phyloP scores from a whole-genome alignment of 30 jellyfish, hydroid and myxozoan genomes.

The Clytia hemisphaerica region DNA sequence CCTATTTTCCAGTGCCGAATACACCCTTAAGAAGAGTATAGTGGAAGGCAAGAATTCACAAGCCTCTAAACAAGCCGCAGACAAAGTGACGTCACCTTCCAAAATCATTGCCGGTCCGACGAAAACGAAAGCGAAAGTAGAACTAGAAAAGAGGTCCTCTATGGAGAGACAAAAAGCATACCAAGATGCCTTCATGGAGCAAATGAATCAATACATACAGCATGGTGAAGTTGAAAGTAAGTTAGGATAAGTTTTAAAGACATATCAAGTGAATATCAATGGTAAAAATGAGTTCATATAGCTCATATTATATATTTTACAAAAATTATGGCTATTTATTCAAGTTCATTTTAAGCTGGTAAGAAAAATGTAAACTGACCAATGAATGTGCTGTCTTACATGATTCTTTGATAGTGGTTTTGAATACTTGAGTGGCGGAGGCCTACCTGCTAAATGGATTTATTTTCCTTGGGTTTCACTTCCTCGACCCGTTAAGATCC shows the following conservation, averaged over 20 bases:
- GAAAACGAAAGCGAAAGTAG: conserved; percentile 36
- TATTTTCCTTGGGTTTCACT: too few species aligned
- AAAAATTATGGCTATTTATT: too few species aligned
- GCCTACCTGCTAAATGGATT: too few species aligned
- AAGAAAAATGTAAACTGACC: too few species aligned
- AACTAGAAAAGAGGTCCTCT: conserved; percentile 49
- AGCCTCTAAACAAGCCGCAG: neutral
- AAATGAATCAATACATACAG: conserved; percentile 70
- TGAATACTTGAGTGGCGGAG: too few species aligned
- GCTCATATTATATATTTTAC: too few species aligned
- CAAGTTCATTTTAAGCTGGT: too few species aligned
- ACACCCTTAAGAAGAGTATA: neutral
- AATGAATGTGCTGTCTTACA: too few species aligned
- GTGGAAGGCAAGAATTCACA: neutral
- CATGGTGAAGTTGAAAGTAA: conserved; percentile 82
- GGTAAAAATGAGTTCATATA: neutral
- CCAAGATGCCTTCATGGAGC: conserved; percentile 87
- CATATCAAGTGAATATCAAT: neutral
- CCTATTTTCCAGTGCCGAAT: too few species aligned
- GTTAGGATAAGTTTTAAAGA: conserved; percentile 20
- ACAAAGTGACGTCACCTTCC: conserved; percentile 7
- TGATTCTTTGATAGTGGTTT: too few species aligned
- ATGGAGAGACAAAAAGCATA: conserved; percentile 83
- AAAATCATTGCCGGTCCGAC: neutral
- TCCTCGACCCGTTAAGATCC: too few species aligned